phyloP scores from a whole-genome alignment of 1,140 invertebrate species.

The Cataglyphis hispanica region DNA sequence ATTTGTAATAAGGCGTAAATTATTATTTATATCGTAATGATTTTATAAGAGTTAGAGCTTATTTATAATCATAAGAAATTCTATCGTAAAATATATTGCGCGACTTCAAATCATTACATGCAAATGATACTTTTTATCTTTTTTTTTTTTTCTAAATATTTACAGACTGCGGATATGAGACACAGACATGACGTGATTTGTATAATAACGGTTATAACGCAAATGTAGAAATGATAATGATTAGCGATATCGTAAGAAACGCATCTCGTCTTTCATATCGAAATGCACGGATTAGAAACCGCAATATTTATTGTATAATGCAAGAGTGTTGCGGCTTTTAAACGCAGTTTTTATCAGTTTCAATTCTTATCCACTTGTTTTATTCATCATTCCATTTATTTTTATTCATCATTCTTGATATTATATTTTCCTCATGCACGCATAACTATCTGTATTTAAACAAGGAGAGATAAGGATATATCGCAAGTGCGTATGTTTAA shows the following conservation, averaged over 20 bases:
- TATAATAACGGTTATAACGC: not conserved
- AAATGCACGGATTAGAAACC: not conserved
- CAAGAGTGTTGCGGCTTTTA: not conserved
- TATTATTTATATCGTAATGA: conserved; percentile 23
- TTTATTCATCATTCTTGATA: not conserved
- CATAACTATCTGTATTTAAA: not conserved
- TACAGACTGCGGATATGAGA: too few species aligned
- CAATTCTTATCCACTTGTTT: not conserved
- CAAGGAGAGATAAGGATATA: not conserved
- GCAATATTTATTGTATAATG: conserved; percentile 1
- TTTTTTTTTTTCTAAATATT: too few species aligned
- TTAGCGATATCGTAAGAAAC: not conserved
- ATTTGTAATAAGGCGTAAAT: conserved; percentile 40
- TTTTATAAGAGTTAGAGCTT: conserved; percentile 1
- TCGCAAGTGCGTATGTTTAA: not conserved
- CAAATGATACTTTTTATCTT: not conserved
- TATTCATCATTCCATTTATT: not conserved
- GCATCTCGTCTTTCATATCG: not conserved
- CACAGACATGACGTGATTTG: too few species aligned
- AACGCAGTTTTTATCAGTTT: not conserved
- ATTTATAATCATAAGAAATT: conserved; percentile 2
- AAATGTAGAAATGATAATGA: conserved; percentile 9
- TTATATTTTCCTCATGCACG: not conserved
- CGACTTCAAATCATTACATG: not conserved
- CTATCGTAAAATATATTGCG: not conserved